Conservation (phyloP, 37 sponge, comb jelly and placozoan genomes). For the Aplysina aerophoba region DNA sequence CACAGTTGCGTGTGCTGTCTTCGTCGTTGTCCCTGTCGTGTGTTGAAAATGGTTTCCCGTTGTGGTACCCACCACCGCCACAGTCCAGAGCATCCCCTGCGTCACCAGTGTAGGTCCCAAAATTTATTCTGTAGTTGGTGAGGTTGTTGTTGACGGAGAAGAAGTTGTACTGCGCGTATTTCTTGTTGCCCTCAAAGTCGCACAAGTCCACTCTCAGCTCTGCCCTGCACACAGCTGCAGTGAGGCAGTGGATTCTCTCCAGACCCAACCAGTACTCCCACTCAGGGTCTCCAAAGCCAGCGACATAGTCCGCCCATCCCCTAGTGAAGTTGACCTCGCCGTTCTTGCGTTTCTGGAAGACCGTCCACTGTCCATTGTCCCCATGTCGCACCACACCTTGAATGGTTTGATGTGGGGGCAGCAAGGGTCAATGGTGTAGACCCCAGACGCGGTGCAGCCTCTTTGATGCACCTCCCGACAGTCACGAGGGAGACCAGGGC, state of each 20-base stretch:
- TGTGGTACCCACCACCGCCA: not conserved
- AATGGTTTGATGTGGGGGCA: not conserved
- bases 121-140: too few species aligned
- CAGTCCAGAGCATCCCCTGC: too few species aligned
- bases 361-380: slow-evolving; percentile 7
- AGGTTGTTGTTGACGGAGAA: too few species aligned
- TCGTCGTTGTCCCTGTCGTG: too few species aligned
- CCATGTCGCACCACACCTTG: not conserved
- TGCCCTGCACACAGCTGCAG: not conserved
- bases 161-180: slow-evolving; percentile 2
- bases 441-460: not conserved
- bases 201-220: slow-evolving; percentile 20
- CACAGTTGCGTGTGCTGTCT: too few species aligned
- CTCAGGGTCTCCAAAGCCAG: not conserved
- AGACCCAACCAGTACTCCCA: slow-evolving; percentile 24
- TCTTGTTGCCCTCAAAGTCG: not conserved
- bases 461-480: not conserved
- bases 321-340: not conserved
- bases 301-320: slow-evolving; percentile 14
- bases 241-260: slow-evolving; percentile 30
- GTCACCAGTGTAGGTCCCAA: not conserved
- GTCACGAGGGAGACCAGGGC: not conserved
- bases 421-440: not conserved
- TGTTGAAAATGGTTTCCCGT: too few species aligned
- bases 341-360: not conserved